phyloP scores from a whole-genome alignment of 2,113 vertebrate species.

The Phasianus colchicus region DNA sequence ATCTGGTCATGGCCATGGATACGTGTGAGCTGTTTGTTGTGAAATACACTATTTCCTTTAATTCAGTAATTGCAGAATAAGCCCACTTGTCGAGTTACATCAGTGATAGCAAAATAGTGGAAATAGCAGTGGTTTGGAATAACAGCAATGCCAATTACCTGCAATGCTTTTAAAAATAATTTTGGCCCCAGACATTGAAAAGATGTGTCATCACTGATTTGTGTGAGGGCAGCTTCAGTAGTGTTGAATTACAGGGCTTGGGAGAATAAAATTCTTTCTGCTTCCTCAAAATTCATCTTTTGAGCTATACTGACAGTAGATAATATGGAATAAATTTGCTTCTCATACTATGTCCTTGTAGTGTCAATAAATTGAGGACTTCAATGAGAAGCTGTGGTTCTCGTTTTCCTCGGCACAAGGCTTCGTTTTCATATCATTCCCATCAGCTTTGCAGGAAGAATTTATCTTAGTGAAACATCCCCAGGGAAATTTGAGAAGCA shows the following conservation, averaged over 20 bases:
- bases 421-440: neutral
- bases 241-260: conserved; percentile 40
- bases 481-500: neutral
- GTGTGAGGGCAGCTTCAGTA: conserved; percentile 32
- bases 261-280: conserved; percentile 25
- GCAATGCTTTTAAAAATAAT: conserved; percentile 60
- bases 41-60: neutral
- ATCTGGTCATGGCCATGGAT: neutral
- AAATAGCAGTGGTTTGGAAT: conserved; percentile 61
- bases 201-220: conserved; percentile 44
- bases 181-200: conserved; percentile 57
- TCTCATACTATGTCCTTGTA: neutral
- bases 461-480: neutral
- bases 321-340: conserved; percentile 25
- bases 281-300: conserved; percentile 26
- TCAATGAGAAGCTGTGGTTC: neutral
- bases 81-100: conserved; percentile 10
- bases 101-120: conserved; percentile 34
- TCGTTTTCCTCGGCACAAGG: neutral
- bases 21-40: neutral
- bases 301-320: neutral
- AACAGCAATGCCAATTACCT: conserved; percentile 56
- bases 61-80: neutral
- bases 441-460: neutral
- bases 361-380: neutral